Evolutionary conservation across 35 echinoderm and acorn worm genomes (phyloP).

Genomic region (Anneissia japonica): DNA sequence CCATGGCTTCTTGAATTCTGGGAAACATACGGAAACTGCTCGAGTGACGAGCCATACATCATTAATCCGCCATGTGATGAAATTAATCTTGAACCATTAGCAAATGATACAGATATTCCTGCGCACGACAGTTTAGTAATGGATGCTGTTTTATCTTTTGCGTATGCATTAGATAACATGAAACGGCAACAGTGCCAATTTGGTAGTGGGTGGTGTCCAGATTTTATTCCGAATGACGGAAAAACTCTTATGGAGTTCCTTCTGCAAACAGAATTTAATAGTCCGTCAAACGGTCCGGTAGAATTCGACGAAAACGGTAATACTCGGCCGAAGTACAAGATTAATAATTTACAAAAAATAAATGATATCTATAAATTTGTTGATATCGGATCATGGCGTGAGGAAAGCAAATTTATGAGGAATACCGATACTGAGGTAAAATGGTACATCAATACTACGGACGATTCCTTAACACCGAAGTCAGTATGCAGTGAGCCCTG

Average conservation of each 20-base stretch:
- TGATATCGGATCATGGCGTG: slow-evolving; percentile 54
- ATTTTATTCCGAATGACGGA: slow-evolving; percentile 28
- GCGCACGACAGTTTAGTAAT: slow-evolving; percentile 85
- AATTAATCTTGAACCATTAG: slow-evolving; percentile 10
- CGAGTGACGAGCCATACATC: not conserved
- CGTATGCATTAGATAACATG: slow-evolving; percentile 65
- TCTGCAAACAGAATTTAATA: slow-evolving; percentile 41
- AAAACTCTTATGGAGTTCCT: slow-evolving; percentile 30
- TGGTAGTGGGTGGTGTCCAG: slow-evolving; percentile 28
- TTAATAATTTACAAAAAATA: slow-evolving; percentile 60
- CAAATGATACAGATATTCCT: slow-evolving; percentile 23
- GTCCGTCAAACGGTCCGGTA: slow-evolving; percentile 59
- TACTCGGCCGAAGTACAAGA: slow-evolving; percentile 52
- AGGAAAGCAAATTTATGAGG: slow-evolving; percentile 6
- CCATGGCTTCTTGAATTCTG: slow-evolving; percentile 74
- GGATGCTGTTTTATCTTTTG: slow-evolving; percentile 62
- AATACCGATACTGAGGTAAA: slow-evolving; percentile 28
- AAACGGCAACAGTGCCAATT: slow-evolving; percentile 32
- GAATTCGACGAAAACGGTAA: slow-evolving; percentile 57
- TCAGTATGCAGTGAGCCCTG: slow-evolving; percentile 79
- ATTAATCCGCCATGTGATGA: not conserved
- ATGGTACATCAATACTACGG: slow-evolving; percentile 52
- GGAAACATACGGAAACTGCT: slow-evolving; percentile 45
- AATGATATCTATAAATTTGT: slow-evolving; percentile 51
- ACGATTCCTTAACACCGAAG: slow-evolving; percentile 42